Base-by-base conservation (phyloP, 1,140 invertebrate species). In the Apis florea region DNA sequence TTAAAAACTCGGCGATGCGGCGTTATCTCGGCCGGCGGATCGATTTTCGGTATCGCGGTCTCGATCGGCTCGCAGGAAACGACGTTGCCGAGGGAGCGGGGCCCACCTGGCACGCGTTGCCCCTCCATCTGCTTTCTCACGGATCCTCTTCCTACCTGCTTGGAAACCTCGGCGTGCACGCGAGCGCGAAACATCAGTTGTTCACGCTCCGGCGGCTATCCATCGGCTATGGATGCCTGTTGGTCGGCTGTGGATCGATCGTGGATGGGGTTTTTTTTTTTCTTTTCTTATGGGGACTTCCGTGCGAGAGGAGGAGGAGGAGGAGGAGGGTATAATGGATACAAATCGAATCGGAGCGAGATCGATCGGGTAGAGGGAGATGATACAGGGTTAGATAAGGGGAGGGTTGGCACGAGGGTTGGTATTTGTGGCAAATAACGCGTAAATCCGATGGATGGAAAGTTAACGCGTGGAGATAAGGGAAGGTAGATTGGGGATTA, bases 101-200 rank as follows among this genome's bases (percentile, higher is more conserved):
- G 71, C 80, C 72, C 86, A 87, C 85, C 86, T 87, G 86, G 86
- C 86, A 87, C 86, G 86, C 86, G 86, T 67, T 71, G 49, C 21
- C 59, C 61, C 69, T 64, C 85, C 78, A 84, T 87, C 86, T 84
- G 85, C 86, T 66, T 85, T 84, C 84, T 85, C 85, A 84, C 80
- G 63, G 72, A 61, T 63, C 68, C 12, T 40, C 59, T 21, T 56
- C 77, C 82, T 87, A 82, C 83, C 85, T 84, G 86, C 78, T 24
- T 13, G 19, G 26, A 40, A 26, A 47, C 51, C 3, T 49, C 51
- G 21, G 12, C 21, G 64, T 11, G 13, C 21, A 54, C 49, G 49
- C 71, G 40, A n/a, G 64, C 64, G 64, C 49, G 64, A 74, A 84
- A 87, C 9, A 31, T 0, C 49, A 63, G 31, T n/a, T 71, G 81